Evolutionary conservation across 2,797 vertebrate genomes (phyloP).

Genomic region (Botia kubotai): DNA sequence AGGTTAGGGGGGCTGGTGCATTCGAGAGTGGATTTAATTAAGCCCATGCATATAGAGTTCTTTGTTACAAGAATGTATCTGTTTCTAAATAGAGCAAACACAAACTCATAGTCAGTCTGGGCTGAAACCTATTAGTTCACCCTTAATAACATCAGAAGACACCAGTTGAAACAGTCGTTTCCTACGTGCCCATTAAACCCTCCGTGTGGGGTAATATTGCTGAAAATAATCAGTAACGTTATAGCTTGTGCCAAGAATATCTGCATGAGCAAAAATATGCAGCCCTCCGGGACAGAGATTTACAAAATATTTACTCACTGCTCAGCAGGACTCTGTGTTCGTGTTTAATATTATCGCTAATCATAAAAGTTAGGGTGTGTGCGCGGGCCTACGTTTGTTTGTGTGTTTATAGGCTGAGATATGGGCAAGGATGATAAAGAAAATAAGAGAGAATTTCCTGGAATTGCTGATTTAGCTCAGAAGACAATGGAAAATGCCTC

Average conservation of each 20-base stretch:
- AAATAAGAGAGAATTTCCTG: conserved; percentile 46
- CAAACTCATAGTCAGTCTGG: conserved; percentile 31
- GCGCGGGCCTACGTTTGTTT: not conserved
- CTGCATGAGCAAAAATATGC: conserved; percentile 9
- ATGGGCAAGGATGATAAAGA: not conserved
- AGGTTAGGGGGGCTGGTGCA: not conserved
- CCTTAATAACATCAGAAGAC: conserved; percentile 14
- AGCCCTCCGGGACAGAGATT: conserved; percentile 6
- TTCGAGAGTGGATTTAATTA: not conserved
- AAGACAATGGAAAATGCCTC: conserved; percentile 54
- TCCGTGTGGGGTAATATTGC: conserved; percentile 2
- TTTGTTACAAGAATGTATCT: conserved; percentile 23
- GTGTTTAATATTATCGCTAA: conserved; percentile 23
- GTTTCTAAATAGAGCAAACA: conserved; percentile 36
- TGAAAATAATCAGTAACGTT: conserved; percentile 15
- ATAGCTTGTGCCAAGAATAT: conserved; percentile 10
- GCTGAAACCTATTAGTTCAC: not conserved
- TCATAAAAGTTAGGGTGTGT: not conserved
- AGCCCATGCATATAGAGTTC: conserved; percentile 7
- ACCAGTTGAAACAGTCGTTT: conserved; percentile 13
- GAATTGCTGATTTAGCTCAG: conserved; percentile 37
- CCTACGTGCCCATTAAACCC: conserved; percentile 13
- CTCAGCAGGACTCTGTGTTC: conserved; percentile 9
- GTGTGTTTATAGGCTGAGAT: conserved; percentile 8
- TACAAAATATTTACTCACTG: conserved; percentile 38